phyloP scores from a whole-genome alignment of 2,113 vertebrate species.

The Apistogramma diplotaenia region DNA sequence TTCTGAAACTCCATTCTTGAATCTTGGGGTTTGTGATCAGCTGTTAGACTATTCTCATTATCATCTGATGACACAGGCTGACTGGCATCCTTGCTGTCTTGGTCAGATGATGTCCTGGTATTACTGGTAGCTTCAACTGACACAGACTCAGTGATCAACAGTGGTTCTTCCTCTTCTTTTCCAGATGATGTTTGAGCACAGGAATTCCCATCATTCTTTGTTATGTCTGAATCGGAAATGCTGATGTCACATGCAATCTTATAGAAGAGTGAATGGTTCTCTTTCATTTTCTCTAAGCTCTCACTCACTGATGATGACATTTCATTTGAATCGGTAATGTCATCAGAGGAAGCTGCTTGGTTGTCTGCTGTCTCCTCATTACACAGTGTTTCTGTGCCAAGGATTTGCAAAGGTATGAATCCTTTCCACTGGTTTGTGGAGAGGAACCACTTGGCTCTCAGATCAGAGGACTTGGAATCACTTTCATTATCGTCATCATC shows the following conservation, averaged over 20 bases:
- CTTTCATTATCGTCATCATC: slow-evolving; percentile 32
- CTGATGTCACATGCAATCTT: slow-evolving; percentile 73
- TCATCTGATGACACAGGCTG: background rate
- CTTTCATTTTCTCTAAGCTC: slow-evolving; percentile 70
- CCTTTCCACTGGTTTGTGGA: slow-evolving; percentile 73
- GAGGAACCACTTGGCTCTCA: slow-evolving; percentile 76
- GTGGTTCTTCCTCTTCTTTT: slow-evolving; percentile 34
- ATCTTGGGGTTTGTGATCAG: background rate
- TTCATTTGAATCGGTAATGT: slow-evolving; percentile 25
- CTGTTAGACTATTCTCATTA: background rate
- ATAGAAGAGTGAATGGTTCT: slow-evolving; percentile 72
- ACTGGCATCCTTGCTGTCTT: background rate
- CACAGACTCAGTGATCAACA: slow-evolving; percentile 30
- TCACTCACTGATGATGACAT: slow-evolving; percentile 59
- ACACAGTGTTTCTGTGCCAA: slow-evolving; percentile 14
- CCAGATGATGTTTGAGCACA: background rate
- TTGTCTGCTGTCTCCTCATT: slow-evolving; percentile 32
- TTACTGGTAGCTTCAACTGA: background rate
- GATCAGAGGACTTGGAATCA: slow-evolving; percentile 40
- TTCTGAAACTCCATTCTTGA: background rate
- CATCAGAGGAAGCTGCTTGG: slow-evolving; percentile 7
- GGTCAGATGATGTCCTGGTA: background rate
- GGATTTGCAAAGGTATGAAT: slow-evolving; percentile 61
- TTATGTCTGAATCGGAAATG: slow-evolving; percentile 72
- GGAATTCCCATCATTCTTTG: slow-evolving; percentile 51